Evolutionary conservation across 2,888 invertebrate species (phyloP), one percentile per base, ranked within the genome.

Genomic region (Nymphalis urticae): DNA sequence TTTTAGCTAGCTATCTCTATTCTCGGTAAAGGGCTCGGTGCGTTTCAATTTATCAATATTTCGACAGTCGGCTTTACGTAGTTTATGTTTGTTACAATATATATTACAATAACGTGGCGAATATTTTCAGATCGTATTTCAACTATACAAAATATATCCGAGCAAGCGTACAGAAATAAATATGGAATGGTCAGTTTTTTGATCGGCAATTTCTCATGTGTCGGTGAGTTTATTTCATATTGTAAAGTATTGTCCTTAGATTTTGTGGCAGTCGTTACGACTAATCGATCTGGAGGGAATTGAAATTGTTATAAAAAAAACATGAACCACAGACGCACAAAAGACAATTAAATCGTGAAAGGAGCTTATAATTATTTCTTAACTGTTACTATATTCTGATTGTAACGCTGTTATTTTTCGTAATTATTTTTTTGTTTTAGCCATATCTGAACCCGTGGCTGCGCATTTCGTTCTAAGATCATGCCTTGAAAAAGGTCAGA

Each of bases 401-500:
- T n/a, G n/a, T n/a, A n/a, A n/a, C 27, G 4, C 27, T 5, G 27
- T 32, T 32, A 32, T 32, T 32, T 32, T 32, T 6, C 6, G 27
- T 32, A 21, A 21, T 32, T 6, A 6, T 32, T 32, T 32, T 8
- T 56, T 32, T 17, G 8, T 56, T 32, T 56, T 17, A 56, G 54
- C 54, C 7, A 56, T 71, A 36, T 51, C 81, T 2, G 82, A 86
- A 56, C 77, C 85, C 2, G 77, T 71, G 6, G 75, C 77, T n/a
- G 78, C 77, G 0, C 82, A 85, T 53, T 68, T 73, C n/a, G 62
- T 86, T 0, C 66, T 82, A 69, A 85, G 81, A 51, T 72, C 76
- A 0, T 80, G 76, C 53, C 72, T 85, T 5, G 80, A 81, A 10
- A 86, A 86, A 58, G 81, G 80, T 0, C 77, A 80, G 4, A 36